phyloP scores from a whole-genome alignment of 2,113 vertebrate species.

The Scatophagus argus region DNA sequence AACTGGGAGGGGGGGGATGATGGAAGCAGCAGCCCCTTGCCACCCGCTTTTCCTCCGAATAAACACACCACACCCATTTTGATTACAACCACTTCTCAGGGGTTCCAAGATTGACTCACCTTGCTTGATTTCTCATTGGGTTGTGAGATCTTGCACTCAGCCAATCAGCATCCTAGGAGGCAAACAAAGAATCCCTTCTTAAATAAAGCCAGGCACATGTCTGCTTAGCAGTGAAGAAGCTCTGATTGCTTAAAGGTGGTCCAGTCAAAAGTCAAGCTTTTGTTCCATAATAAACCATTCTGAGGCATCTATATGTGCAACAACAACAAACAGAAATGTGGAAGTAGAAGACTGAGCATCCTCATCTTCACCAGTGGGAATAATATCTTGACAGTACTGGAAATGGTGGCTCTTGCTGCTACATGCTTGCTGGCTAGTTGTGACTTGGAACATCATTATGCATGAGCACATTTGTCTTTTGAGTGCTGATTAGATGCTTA shows the following conservation, averaged over 20 bases:
- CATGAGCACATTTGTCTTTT: background rate
- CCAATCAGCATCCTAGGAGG: constrained; percentile 46
- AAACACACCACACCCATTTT: constrained; percentile 37
- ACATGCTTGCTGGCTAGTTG: background rate
- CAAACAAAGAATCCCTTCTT: constrained; percentile 42
- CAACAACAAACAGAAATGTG: background rate
- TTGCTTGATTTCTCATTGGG: constrained; percentile 36
- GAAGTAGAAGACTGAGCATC: background rate
- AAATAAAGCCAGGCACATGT: background rate
- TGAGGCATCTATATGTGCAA: background rate
- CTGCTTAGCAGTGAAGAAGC: background rate
- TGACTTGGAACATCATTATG: background rate
- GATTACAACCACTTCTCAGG: background rate
- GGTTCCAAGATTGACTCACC: background rate
- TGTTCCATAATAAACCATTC: background rate
- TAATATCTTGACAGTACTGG: background rate
- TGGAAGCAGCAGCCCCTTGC: background rate
- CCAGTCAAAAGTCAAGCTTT: constrained; percentile 30
- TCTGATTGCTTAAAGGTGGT: constrained; percentile 47
- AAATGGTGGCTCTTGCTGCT: background rate
- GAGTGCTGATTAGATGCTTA: background rate
- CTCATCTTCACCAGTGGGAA: background rate
- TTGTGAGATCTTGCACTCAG: background rate
- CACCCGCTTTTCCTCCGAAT: background rate
- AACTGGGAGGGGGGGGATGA: constrained; percentile 60